Evolutionary conservation across 2,888 invertebrate genomes (phyloP).

Genomic region (Lapara coniferarum): DNA sequence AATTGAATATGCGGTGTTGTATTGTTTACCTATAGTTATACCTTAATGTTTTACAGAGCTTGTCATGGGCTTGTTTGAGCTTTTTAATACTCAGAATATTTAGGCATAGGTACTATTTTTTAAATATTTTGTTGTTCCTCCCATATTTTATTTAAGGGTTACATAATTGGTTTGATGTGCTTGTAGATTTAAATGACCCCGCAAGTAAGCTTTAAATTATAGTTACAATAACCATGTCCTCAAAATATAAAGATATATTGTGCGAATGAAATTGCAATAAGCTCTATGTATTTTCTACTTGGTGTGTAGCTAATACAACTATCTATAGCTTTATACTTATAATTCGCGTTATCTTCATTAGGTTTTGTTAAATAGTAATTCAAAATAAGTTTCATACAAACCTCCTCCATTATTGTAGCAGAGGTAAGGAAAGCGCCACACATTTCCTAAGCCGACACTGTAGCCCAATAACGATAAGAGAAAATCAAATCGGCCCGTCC

Average conservation of each 20-base stretch:
- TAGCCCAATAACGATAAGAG: slow-evolving; percentile 88
- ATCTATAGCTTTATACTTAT: no score
- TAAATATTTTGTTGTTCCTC: no score
- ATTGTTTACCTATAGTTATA: no score
- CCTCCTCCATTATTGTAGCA: slow-evolving; percentile 91
- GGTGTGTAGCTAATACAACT: not conserved
- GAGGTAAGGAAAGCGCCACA: slow-evolving; percentile 90
- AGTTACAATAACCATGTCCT: no score
- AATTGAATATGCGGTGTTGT: not conserved
- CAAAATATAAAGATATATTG: not conserved
- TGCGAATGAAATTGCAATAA: not conserved
- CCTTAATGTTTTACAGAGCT: not conserved
- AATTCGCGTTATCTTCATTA: not conserved
- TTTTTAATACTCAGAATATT: no score
- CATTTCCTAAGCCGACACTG: slow-evolving; percentile 89
- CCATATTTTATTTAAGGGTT: no score
- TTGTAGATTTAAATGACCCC: no score
- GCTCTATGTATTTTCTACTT: not conserved
- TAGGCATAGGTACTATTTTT: no score
- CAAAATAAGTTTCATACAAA: slow-evolving; percentile 45
- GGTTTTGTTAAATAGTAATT: not conserved
- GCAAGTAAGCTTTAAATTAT: no score
- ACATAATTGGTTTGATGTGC: no score
- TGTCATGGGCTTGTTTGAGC: no score
- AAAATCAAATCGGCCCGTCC: slow-evolving; percentile 90